Conservation (phyloP, 2,888 invertebrate species). For the Diachrysia chrysitis region DNA sequence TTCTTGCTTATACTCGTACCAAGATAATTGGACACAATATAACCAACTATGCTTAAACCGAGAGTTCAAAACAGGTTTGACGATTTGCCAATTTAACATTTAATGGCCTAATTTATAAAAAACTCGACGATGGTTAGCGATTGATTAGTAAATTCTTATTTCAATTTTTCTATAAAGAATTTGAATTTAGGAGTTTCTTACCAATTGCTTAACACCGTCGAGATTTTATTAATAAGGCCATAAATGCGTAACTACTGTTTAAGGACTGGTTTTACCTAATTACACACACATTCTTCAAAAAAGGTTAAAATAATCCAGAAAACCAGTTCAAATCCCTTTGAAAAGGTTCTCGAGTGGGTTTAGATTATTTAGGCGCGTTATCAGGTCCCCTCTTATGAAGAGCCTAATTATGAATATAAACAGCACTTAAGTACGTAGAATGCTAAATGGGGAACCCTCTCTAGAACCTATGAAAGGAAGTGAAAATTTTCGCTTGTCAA, state of each 20-base stretch:
- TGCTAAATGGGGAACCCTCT: slow-evolving; percentile 30
- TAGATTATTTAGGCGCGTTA: slow-evolving; percentile 34
- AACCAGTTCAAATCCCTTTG: slow-evolving; percentile 26
- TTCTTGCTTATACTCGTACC: too few species aligned
- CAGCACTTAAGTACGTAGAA: slow-evolving; percentile 32
- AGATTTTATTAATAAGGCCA: too few species aligned
- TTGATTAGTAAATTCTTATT: too few species aligned
- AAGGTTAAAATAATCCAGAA: slow-evolving; percentile 20
- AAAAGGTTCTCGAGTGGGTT: slow-evolving; percentile 32
- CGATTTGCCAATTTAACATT: neutral
- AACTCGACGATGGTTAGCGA: too few species aligned
- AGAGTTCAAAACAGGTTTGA: neutral
- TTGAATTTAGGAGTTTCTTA: too few species aligned
- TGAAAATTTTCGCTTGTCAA: slow-evolving; percentile 11
- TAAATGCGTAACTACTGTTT: too few species aligned
- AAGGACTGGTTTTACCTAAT: neutral
- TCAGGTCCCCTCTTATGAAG: slow-evolving; percentile 33
- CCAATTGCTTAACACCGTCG: too few species aligned
- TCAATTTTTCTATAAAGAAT: too few species aligned
- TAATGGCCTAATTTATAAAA: too few species aligned
- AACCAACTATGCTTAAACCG: neutral
- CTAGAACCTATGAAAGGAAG: slow-evolving; percentile 8
- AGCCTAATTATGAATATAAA: slow-evolving; percentile 49
- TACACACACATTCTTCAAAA: neutral
- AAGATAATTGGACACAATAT: too few species aligned